Evolutionary conservation across 2,888 invertebrate species (phyloP), one percentile per base, ranked within the genome.

Genomic region (Lasioglossum marginatum): DNA sequence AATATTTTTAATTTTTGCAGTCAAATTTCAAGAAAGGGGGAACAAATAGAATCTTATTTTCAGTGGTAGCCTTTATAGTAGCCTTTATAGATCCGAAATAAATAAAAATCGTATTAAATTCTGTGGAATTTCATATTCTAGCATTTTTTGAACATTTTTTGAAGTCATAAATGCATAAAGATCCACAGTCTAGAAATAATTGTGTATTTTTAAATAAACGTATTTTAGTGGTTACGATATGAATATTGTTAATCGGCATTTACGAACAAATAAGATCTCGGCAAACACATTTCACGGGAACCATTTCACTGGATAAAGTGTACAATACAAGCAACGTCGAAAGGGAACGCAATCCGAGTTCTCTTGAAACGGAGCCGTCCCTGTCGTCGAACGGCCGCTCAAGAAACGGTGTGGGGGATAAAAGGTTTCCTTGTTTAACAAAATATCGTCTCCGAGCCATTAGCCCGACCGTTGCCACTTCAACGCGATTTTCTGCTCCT

Each of bases 341-440:
- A 79, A 76, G 81, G 52, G 79, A 77, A 72, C 70, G 43, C 27
- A 79, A 71, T 43, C 40, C 8, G 68, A 71, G 84, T 63, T 77
- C 75, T 77, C 81, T 71, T 57, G 76, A 81, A 77, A 80, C 81
- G 79, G 80, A 57, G 88, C 73, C 91, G 92, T 87, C 92, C 92
- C 93, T 93, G 93, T 87, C 86, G 81, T 85, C 85, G 85, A 90
- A 88, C 87, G 86, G 84, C 88, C 87, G 80, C 68, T 83, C 68
- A 80, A 75, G 85, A 83, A 87, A 86, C 89, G 84, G 91, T 87
- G 90, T 89, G 91, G 88, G 92, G 90, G 94, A 94, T 95, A 95
- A 95, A 95, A 95, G 95, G 94, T 95, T 95, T 95, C 91, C 93
- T 91, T 94, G 94, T 95, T 95, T 94, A 94, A 94, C 94, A 94